These are phyloP conservation scores for Syngnathus rostellatus DNA, from an alignment of 2,797 vertebrate genomes.

Conservation along the genomic window DNA sequence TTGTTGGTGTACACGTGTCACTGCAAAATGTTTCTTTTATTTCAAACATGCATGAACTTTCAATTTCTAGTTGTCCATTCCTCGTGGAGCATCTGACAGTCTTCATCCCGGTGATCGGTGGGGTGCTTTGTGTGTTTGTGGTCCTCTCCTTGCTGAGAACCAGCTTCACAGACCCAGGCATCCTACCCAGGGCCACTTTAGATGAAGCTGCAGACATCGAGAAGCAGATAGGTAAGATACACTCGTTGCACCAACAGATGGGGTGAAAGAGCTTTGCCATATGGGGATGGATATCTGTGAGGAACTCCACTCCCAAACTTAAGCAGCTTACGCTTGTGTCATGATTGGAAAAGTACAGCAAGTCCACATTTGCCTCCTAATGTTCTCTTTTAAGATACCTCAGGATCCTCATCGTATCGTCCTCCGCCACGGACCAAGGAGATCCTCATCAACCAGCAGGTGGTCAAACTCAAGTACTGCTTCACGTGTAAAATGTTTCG, in stretches of 20 bases:
- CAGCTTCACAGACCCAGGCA: slow-evolving; percentile 91
- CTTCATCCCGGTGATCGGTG: slow-evolving; percentile 87
- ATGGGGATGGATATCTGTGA: slow-evolving; percentile 28
- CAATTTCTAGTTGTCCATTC: slow-evolving; percentile 80
- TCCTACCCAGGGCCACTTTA: slow-evolving; percentile 86
- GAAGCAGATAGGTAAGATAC: slow-evolving; percentile 79
- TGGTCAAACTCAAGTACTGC: slow-evolving; percentile 96
- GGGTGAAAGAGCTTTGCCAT: slow-evolving; percentile 53
- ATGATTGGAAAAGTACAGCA: slow-evolving; percentile 11
- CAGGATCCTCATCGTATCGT: slow-evolving; percentile 83
- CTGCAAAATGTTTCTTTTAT: background rate
- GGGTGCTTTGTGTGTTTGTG: slow-evolving; percentile 86
- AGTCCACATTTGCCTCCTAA: background rate
- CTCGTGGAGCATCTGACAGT: slow-evolving; percentile 81
- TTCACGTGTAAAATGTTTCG: slow-evolving; percentile 98
- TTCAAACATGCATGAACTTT: background rate
- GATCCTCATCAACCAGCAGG: slow-evolving; percentile 87
- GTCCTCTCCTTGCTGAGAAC: slow-evolving; percentile 86
- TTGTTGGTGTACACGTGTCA: background rate
- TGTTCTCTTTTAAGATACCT: slow-evolving; percentile 72
- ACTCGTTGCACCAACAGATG: slow-evolving; percentile 38
- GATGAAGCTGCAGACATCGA: slow-evolving; percentile 90
- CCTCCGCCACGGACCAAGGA: slow-evolving; percentile 90
- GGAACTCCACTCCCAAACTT: slow-evolving; percentile 24
- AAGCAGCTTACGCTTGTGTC: slow-evolving; percentile 45